Base-by-base conservation (phyloP, 2,797 vertebrate species). In the Meda fulgida region DNA sequence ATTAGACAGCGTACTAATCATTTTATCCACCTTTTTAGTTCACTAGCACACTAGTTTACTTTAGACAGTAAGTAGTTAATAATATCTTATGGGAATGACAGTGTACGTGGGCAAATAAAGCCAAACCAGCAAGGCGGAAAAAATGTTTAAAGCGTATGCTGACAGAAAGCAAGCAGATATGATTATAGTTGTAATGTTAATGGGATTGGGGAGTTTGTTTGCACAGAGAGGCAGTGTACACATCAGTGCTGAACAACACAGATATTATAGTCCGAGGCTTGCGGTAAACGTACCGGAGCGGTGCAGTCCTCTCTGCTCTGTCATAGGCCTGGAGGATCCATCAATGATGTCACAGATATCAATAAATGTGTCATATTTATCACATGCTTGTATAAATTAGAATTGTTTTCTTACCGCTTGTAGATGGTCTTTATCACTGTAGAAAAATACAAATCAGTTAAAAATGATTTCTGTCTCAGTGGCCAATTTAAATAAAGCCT, bases 391-490 rank as follows among this genome's bases (percentile, higher is more conserved):
- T 9, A 46, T 9, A 60, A n/a, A 55, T 18, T 5, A 5, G 29
- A 26, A 43, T 46, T 26, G 16, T 67, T 43, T 58, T 88, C 92
- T 85, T 91, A 96, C 95, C 93, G 93, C 73, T 93, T 95, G 86
- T 96, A 95, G 86, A 96, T 93, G 66, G 88, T 93, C 93, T 94
- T 94, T 3, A 96, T 92, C 70, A 94, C 95, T 95, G 90, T 89
- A 78, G 83, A 89, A 86, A 80, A 88, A 36, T 7, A 69, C 63
- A 26, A 84, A 26, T 36, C 19, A 18, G 66, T 78, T 40, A 55
- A 60, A 69, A 23, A 69, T 65, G 0, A 80, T 83, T 73, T 60
- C 11, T 3, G 58, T 29, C 63, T 65, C 63, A 65, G 60, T 63
- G 26, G n/a, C 26, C 10, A 11, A 3, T 65, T 31, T 31, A 18